A percentile compares a stretch with the other conserved stretches of the same genome.
These are phyloP conservation scores for Tamandua tetradactyla DNA, from an alignment of 2,797 vertebrate species.

Conservation along the genomic window DNA sequence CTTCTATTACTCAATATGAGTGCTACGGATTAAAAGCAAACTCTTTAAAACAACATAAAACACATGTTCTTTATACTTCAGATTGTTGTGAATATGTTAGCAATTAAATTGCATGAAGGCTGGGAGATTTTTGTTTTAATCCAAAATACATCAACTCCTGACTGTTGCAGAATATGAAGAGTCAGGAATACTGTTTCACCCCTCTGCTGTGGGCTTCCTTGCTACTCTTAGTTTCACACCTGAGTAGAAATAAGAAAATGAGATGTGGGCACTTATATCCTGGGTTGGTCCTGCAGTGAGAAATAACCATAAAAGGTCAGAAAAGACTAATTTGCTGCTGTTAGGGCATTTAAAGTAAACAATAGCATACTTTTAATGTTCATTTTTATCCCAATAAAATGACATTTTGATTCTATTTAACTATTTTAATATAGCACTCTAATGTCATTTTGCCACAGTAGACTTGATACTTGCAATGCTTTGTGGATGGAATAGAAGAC, in stretches of 20 bases:
- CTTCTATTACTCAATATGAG: slow-evolving; percentile 1
- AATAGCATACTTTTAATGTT: slow-evolving; percentile 69
- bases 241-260: slow-evolving; percentile 50
- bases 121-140: neutral
- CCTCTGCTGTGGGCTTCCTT: neutral
- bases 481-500: slow-evolving; percentile 36
- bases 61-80: slow-evolving; percentile 25
- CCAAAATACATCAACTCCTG: neutral
- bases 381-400: slow-evolving; percentile 64
- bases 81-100: slow-evolving; percentile 2
- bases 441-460: slow-evolving; percentile 10
- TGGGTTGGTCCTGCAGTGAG: slow-evolving; percentile 10
- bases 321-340: slow-evolving; percentile 65
- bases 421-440: slow-evolving; percentile 34
- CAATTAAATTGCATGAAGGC: slow-evolving; percentile 13
- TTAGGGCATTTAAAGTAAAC: slow-evolving; percentile 65
- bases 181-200: slow-evolving; percentile 26
- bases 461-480: neutral
- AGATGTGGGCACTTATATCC: slow-evolving; percentile 39
- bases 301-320: slow-evolving; percentile 67
- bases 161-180: slow-evolving; percentile 27
- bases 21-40: neutral
- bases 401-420: slow-evolving; percentile 45
- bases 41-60: neutral
- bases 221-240: slow-evolving; percentile 23